These are phyloP conservation scores for Notolepis coatsorum DNA, from an alignment of 2,797 vertebrate genomes.

Conservation along the genomic window DNA sequence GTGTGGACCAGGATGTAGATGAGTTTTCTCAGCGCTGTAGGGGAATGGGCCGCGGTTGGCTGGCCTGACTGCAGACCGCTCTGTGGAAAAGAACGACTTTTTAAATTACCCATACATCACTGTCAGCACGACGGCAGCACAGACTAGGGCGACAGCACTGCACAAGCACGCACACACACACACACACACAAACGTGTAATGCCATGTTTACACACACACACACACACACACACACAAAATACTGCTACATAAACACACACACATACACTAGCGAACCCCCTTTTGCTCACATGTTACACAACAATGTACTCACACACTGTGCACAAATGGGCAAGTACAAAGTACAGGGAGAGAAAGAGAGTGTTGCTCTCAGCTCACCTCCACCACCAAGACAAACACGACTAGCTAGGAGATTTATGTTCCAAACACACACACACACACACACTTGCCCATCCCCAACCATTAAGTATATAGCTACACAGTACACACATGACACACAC, in stretches of 20 bases:
- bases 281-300: neutral
- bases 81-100: slow-evolving; percentile 83
- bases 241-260: neutral
- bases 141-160: slow-evolving; percentile 47
- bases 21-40: slow-evolving; percentile 69
- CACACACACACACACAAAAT: slow-evolving; percentile 27
- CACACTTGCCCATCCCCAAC: neutral
- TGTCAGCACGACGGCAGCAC: slow-evolving; percentile 72
- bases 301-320: neutral
- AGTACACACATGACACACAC: slow-evolving; percentile 2
- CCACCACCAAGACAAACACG: neutral
- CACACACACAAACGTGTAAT: slow-evolving; percentile 10
- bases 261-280: neutral
- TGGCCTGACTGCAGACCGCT: slow-evolving; percentile 77
- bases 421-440: slow-evolving; percentile 2
- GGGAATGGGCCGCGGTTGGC: slow-evolving; percentile 78
- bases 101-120: slow-evolving; percentile 86
- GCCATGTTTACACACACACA: slow-evolving; percentile 20
- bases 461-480: neutral
- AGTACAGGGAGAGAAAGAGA: neutral
- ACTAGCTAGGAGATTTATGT: slow-evolving; percentile 2
- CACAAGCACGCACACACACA: slow-evolving; percentile 17
- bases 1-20: slow-evolving; percentile 73
- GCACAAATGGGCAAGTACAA: neutral
- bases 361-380: neutral